A percentile compares a stretch with the other conserved stretches of the same genome.
Conservation (phyloP, 2,888 invertebrate genomes). For the Tinea semifulvella region DNA sequence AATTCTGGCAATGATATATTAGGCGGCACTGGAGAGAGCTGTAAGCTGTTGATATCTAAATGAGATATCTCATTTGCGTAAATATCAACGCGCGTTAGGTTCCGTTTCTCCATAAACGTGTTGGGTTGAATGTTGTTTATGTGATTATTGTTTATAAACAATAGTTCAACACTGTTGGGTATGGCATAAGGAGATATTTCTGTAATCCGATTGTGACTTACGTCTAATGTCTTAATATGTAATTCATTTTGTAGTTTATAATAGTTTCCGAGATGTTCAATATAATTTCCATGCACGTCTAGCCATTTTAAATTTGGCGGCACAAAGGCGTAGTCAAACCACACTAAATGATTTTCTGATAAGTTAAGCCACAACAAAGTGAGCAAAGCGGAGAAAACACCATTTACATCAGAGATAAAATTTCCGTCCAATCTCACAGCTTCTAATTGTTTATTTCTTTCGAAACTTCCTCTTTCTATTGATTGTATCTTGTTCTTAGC, state of each 20-base stretch:
- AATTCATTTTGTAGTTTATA: conserved; percentile 84
- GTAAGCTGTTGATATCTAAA: conserved; percentile 83
- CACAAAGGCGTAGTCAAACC: conserved; percentile 93
- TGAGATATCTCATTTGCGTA: conserved; percentile 88
- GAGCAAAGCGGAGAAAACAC: conserved; percentile 83
- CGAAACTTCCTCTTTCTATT: conserved; percentile 85
- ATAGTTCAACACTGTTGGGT: conserved; percentile 85
- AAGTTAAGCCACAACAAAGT: conserved; percentile 87
- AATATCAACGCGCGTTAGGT: conserved; percentile 87
- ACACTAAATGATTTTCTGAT: conserved; percentile 88
- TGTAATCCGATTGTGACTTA: conserved; percentile 86
- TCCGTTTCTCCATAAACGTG: conserved; percentile 85
- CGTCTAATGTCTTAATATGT: conserved; percentile 84
- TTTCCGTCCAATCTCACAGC: conserved; percentile 90
- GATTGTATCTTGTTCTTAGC: conserved; percentile 89
- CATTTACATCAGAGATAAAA: conserved; percentile 87
- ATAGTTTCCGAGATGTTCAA: conserved; percentile 87
- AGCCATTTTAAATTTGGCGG: conserved; percentile 89
- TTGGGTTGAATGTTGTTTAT: conserved; percentile 83
- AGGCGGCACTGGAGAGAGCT: conserved; percentile 77
- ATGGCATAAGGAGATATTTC: conserved; percentile 84
- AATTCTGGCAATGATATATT: conserved; percentile 86
- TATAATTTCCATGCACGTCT: conserved; percentile 89
- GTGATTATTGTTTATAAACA: conserved; percentile 90
- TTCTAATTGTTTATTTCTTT: conserved; percentile 82